phyloP scores from a whole-genome alignment of 2,797 vertebrate species.

The Chaetodon trifasciatus region DNA sequence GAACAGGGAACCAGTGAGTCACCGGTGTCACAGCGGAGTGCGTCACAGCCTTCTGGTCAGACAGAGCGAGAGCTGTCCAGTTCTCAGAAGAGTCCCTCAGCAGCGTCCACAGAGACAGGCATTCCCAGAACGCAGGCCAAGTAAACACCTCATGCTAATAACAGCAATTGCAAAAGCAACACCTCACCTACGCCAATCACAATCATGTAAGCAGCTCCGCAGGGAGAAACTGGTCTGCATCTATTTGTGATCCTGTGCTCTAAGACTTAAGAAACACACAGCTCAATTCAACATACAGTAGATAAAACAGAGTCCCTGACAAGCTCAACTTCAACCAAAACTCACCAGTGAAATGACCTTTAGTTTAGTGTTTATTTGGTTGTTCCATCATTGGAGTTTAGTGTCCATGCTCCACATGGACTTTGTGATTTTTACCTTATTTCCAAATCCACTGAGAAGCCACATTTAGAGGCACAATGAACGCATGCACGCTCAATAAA shows the following conservation, averaged over 20 bases:
- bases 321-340: not conserved
- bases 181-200: conserved; percentile 57
- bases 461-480: not conserved
- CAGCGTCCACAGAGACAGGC: conserved; percentile 49
- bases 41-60: conserved; percentile 79
- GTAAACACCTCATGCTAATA: conserved; percentile 56
- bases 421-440: not conserved
- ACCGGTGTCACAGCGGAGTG: conserved; percentile 62
- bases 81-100: conserved; percentile 61
- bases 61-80: conserved; percentile 51
- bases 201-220: conserved; percentile 59
- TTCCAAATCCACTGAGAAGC: conserved; percentile 12
- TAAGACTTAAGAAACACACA: conserved; percentile 23
- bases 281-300: conserved; percentile 2
- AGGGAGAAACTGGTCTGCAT: conserved; percentile 29
- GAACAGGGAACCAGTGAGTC: conserved; percentile 73
- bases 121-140: conserved; percentile 64
- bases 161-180: conserved; percentile 52
- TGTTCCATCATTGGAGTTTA: not conserved
- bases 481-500: not conserved
- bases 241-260: conserved; percentile 20
- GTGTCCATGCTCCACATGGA: not conserved
- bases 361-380: not conserved
- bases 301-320: not conserved
- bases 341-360: not conserved